These are phyloP conservation scores for Gasteruption jaculator DNA, from an alignment of 2,888 invertebrate species.

Conservation along the genomic window DNA sequence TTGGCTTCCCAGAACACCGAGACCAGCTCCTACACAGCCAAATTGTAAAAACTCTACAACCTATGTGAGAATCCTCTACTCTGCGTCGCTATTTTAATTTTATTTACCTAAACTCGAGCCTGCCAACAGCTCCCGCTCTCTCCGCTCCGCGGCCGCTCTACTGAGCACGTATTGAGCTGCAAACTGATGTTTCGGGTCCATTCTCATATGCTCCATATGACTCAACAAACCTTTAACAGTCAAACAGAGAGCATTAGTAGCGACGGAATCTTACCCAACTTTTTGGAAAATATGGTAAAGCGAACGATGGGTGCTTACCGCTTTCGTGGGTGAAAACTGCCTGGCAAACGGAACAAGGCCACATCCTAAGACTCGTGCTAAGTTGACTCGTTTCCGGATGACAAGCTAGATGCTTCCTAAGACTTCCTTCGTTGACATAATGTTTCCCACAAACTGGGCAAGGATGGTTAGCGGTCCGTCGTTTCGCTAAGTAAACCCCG, in stretches of 20 bases:
- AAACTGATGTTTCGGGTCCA: constrained; percentile 95
- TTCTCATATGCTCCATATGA: constrained; percentile 95
- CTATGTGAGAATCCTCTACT: neutral
- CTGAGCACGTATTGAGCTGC: constrained; percentile 91
- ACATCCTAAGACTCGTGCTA: constrained; percentile 85
- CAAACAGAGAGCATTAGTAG: constrained; percentile 20
- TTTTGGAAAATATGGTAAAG: neutral
- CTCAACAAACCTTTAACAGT: constrained; percentile 77
- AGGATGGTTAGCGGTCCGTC: constrained; percentile 90
- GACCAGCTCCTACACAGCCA: constrained; percentile 43
- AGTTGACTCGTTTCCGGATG: constrained; percentile 88
- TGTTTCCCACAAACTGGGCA: constrained; percentile 94
- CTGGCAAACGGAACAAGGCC: constrained; percentile 94
- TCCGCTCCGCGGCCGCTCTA: constrained; percentile 83
- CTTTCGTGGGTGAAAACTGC: constrained; percentile 93
- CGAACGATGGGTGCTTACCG: constrained; percentile 62
- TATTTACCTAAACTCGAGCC: constrained; percentile 48
- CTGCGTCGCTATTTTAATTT: neutral
- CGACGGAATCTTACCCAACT: constrained; percentile 14
- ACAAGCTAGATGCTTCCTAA: constrained; percentile 88
- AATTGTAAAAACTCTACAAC: constrained; percentile 17
- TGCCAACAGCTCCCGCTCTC: constrained; percentile 74
- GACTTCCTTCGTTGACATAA: constrained; percentile 90
- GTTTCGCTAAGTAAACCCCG: constrained; percentile 78
- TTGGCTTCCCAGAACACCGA: constrained; percentile 48